phyloP scores from a whole-genome alignment of 2,888 invertebrate species.

The Tuta absoluta region DNA sequence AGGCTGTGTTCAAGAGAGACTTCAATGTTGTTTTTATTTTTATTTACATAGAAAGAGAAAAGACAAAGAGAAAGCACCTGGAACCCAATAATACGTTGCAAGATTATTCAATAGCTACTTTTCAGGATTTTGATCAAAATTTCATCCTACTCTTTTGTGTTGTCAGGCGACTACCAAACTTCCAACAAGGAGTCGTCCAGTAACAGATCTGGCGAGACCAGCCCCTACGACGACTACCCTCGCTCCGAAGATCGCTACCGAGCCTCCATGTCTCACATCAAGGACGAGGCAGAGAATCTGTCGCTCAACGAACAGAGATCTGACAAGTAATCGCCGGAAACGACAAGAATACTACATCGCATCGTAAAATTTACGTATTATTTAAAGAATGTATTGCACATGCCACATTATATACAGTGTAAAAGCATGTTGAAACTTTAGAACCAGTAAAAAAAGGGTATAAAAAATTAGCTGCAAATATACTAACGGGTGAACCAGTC shows the following conservation, averaged over 20 bases:
- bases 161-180: conserved; percentile 62
- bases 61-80: too few relatives aligned
- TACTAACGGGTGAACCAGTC: too few relatives aligned
- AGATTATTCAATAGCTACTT: neutral
- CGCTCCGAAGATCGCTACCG: conserved; percentile 70
- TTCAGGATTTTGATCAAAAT: neutral
- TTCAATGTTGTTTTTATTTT: too few relatives aligned
- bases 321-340: conserved; percentile 70
- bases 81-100: too few relatives aligned
- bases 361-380: conserved; percentile 8
- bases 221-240: conserved; percentile 73
- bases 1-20: too few relatives aligned
- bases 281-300: conserved; percentile 77
- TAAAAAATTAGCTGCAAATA: too few relatives aligned
- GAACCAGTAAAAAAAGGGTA: too few relatives aligned
- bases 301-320: conserved; percentile 78
- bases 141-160: neutral
- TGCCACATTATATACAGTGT: too few relatives aligned
- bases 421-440: too few relatives aligned
- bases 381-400: neutral
- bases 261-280: conserved; percentile 69
- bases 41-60: too few relatives aligned
- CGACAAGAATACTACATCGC: neutral
- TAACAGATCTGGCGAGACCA: conserved; percentile 71
- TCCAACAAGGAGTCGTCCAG: conserved; percentile 69